Evolutionary conservation across 2,797 vertebrate species (phyloP), one percentile per base, ranked within the genome.

Genomic region (Tapirus indicus): DNA sequence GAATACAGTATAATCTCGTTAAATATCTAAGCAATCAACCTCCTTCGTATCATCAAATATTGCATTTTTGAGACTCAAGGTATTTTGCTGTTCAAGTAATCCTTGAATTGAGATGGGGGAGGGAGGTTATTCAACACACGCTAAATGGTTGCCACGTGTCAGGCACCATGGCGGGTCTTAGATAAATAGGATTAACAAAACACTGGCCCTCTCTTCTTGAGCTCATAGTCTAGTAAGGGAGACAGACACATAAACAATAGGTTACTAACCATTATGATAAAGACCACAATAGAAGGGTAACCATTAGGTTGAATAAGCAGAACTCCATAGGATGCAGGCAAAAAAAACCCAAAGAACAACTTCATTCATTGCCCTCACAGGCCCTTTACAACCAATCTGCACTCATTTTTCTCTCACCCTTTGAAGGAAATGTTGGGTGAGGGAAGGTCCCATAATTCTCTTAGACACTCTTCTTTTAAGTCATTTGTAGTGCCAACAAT

Each of bases 111-210:
- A 95, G 21, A 88, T 44, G 18, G 21, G 27, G 6, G 25, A 60
- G 8, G n/a, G 20, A 49, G 32, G 13, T 54, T 80, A 75, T 77
- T 94, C 78, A 94, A 90, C 32, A 91, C 90, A 79, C 16, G 80
- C 16, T 84, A 94, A 87, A 74, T 41, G 35, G 52, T 29, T 93
- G 21, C 84, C 66, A 41, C 16, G 21, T 89, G 54, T 91, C 79
- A 90, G 35, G 27, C 68, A 87, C 14, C 41, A 78, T 52, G 32
- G 49, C 7, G 2, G 16, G 14, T 86, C 20, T 89, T 75, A 25
- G 32, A 86, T 88, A 80, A 95, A 91, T 38, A 97, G n/a, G 49
- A 95, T 92, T 83, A 92, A 82, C 74, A 86, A 52, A 97, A 87
- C 68, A 47, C 23, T 92, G 21, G 7, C 38, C 41, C 47, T 74